These are phyloP conservation scores for Ictidomys tridecemlineatus DNA, from an alignment of 2,113 vertebrate species.

Conservation along the genomic window DNA sequence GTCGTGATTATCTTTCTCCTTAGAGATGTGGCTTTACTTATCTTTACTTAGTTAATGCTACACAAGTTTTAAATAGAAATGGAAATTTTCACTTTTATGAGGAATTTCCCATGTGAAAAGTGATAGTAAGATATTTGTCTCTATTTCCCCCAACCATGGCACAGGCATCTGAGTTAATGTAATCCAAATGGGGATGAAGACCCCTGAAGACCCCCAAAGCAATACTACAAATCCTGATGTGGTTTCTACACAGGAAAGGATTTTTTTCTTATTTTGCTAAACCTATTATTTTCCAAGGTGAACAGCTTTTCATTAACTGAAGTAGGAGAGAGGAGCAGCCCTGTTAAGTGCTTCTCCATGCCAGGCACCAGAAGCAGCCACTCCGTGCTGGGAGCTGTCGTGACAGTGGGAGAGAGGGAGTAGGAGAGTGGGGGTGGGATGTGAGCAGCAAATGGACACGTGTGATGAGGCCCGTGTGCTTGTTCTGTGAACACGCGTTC, in stretches of 20 bases:
- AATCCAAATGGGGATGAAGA: not conserved
- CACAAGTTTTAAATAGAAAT: not conserved
- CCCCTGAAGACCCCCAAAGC: not conserved
- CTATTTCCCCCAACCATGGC: rapidly evolving
- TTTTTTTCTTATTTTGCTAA: not conserved
- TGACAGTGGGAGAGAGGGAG: no score
- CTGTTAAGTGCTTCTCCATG: rapidly evolving
- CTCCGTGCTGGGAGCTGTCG: not conserved
- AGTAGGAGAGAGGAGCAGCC: not conserved
- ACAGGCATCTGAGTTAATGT: not conserved
- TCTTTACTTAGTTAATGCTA: not conserved
- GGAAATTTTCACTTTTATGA: not conserved
- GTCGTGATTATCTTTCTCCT: not conserved
- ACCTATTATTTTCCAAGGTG: not conserved
- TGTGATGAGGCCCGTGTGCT: rapidly evolving
- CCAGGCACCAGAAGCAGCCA: not conserved
- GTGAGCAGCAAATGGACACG: not conserved
- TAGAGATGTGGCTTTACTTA: not conserved
- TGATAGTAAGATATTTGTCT: not conserved
- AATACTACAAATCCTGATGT: rapidly evolving
- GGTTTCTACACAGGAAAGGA: not conserved
- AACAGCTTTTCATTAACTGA: not conserved
- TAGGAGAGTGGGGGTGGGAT: no score
- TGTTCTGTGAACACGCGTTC: not conserved
- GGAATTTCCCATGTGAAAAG: not conserved